Evolutionary conservation across 2,888 invertebrate species (phyloP).

Genomic region (Philonicus albiceps): DNA sequence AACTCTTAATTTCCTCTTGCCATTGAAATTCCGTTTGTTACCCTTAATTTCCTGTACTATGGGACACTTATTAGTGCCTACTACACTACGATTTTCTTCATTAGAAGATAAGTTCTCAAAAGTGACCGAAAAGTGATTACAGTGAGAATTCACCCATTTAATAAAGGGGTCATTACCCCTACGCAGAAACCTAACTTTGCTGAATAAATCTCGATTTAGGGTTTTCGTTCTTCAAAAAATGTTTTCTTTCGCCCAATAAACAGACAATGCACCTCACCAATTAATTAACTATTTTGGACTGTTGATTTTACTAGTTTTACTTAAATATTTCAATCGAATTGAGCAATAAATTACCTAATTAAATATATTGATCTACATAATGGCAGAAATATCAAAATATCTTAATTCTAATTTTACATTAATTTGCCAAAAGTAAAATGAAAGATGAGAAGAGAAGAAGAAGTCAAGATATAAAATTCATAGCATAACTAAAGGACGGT

Average conservation of each 20-base stretch:
- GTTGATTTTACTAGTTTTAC: neutral
- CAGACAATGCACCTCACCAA: neutral
- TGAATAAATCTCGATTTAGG: neutral
- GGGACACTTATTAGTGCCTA: neutral
- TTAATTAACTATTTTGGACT: neutral
- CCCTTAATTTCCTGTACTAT: neutral
- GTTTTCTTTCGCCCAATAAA: neutral
- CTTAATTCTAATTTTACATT: no score
- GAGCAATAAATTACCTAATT: neutral
- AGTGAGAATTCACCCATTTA: neutral
- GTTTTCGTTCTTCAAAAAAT: neutral
- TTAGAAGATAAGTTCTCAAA: neutral
- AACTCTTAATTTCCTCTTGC: neutral
- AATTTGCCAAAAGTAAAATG: no score
- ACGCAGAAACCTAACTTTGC: neutral
- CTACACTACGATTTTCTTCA: neutral
- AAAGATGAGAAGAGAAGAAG: no score
- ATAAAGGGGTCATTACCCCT: neutral
- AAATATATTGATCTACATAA: neutral
- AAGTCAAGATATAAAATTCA: no score
- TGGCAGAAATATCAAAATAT: no score
- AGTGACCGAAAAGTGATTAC: neutral
- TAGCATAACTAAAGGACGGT: no score
- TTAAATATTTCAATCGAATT: neutral
- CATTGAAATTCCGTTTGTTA: neutral